A percentile compares a stretch with the other conserved stretches of the same genome.
These are phyloP conservation scores for Phrynocephalus forsythii DNA, from an alignment of 2,797 vertebrate genomes.

Conservation along the genomic window DNA sequence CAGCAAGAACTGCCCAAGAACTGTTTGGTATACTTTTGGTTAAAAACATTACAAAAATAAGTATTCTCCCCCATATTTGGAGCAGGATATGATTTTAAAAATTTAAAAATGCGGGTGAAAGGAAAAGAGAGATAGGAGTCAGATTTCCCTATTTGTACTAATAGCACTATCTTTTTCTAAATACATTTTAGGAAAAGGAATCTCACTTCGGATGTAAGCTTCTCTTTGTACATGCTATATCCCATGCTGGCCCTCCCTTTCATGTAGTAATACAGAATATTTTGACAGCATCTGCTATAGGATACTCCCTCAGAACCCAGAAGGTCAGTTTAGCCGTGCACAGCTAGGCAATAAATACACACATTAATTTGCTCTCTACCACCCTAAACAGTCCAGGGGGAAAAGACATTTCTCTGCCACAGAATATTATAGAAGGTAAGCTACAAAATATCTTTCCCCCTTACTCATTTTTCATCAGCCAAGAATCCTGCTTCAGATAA, in stretches of 20 bases:
- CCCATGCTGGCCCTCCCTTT: slow-evolving; percentile 50
- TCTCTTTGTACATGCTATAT: slow-evolving; percentile 41
- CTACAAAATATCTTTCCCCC: neutral
- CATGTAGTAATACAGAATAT: slow-evolving; percentile 49
- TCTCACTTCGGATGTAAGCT: slow-evolving; percentile 67
- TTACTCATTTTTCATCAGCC: neutral
- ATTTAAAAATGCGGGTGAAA: no score
- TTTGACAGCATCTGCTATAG: slow-evolving; percentile 59
- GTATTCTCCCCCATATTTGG: neutral
- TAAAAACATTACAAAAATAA: neutral
- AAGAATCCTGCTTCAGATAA: neutral
- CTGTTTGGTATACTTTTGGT: neutral
- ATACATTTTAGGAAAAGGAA: slow-evolving; percentile 14
- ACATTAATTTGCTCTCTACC: slow-evolving; percentile 7
- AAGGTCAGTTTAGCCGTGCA: slow-evolving; percentile 24
- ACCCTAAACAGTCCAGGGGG: neutral
- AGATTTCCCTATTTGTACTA: neutral
- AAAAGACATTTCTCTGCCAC: neutral
- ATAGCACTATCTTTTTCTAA: neutral
- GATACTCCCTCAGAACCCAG: slow-evolving; percentile 48
- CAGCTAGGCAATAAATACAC: slow-evolving; percentile 21
- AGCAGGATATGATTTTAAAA: neutral
- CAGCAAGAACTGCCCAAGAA: neutral
- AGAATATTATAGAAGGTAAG: neutral
- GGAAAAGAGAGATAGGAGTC: neutral